These are phyloP conservation scores for Sarcophaga carnaria DNA, from an alignment of 2,888 invertebrate species.

Conservation along the genomic window DNA sequence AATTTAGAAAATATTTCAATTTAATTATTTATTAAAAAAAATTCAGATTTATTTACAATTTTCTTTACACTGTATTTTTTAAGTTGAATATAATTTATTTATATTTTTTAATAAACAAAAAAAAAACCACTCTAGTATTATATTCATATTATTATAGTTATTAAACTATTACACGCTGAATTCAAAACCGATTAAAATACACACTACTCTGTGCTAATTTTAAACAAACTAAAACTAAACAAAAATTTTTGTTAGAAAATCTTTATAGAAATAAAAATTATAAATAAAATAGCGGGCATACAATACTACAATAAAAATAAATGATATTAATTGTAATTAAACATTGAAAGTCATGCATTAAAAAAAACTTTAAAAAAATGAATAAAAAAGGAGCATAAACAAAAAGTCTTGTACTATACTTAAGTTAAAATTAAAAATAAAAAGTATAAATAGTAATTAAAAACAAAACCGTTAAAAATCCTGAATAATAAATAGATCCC, in stretches of 20 bases:
- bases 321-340: slow-evolving; percentile 21
- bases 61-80: too few species aligned
- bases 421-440: slow-evolving; percentile 41
- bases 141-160: background rate
- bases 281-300: slow-evolving; percentile 35
- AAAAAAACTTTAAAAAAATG: slow-evolving; percentile 4
- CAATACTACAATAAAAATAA: slow-evolving; percentile 37
- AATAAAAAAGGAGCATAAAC: slow-evolving; percentile 45
- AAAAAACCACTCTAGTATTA: slow-evolving; percentile 31
- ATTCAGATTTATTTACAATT: too few species aligned
- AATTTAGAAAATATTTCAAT: too few species aligned
- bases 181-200: slow-evolving; percentile 33
- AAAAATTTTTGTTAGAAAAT: slow-evolving; percentile 71
- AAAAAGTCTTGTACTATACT: slow-evolving; percentile 58
- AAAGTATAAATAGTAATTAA: slow-evolving; percentile 10
- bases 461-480: slow-evolving; percentile 43
- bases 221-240: slow-evolving; percentile 36
- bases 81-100: too few species aligned
- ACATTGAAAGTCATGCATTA: slow-evolving; percentile 29
- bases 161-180: slow-evolving; percentile 65
- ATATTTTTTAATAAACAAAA: background rate
- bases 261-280: slow-evolving; percentile 53
- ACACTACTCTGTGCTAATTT: slow-evolving; percentile 64
- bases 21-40: too few species aligned
- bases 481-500: slow-evolving; percentile 61